Base-by-base conservation (phyloP, 2,113 vertebrate species). In the Capreolus pygargus region DNA sequence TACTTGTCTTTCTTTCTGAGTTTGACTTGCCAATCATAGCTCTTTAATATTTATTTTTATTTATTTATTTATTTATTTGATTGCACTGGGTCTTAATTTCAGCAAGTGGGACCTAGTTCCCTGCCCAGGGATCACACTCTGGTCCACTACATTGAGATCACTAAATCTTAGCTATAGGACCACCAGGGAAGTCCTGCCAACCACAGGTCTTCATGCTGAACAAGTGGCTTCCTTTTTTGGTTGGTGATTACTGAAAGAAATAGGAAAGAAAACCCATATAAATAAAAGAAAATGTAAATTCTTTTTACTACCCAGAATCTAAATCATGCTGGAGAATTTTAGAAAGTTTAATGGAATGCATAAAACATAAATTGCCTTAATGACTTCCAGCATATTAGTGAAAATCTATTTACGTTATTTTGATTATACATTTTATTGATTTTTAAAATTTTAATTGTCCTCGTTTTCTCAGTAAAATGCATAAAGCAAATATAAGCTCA, bases 321-420 rank as follows among this genome's bases (percentile, higher is more conserved):
- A 96, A 97, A 78, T 97, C 84, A 89, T 87, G 30, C 39, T 79
- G 85, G 96, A 96, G 94, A 90, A 86, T 85, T 97, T 96, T 60
- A 92, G 90, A 60, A 95, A 90, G 47, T 89, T 82, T 89, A 96
- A 86, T 89, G 84, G 43, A 54, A 94, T 54, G 45, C n/a, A 52
- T 86, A 70, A 78, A 70, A 88, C 76, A 81, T 96, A 87, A 93
- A 86, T 96, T 91, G 74, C 87, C 84, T 86, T 93, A 96, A 96
- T 78, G 92, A 95, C 97, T 97, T 98, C 95, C 94, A 97, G 97
- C 88, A 94, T 93, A 97, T 98, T 97, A 88, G 91, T 3, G 19
- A 88, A 97, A 97, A 97, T 96, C 94, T 97, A 94, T 97, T 91
- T 95, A 70, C 92, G 95, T 96, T 91, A 94, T 96, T 97, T 97